Evolutionary conservation across 2,888 invertebrate species (phyloP).

Genomic region (Chaitophorus viminalis): DNA sequence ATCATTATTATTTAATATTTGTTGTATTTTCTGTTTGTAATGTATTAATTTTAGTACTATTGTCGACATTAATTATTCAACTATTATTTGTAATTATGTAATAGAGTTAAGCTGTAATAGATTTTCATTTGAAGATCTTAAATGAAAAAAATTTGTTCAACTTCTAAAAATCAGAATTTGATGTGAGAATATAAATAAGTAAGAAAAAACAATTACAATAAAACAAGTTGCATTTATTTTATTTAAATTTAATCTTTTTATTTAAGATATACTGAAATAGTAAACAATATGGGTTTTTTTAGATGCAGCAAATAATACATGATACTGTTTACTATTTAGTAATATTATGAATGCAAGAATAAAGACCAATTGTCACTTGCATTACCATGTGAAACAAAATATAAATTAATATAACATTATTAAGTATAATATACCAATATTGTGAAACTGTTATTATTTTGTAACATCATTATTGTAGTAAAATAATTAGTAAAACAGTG

Average conservation of each 20-base stretch:
- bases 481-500: slow-evolving; percentile 23
- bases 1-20: no score
- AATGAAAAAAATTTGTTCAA: no score
- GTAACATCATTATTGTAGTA: slow-evolving; percentile 9
- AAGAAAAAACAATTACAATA: not conserved
- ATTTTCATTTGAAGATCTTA: no score
- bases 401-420: slow-evolving; percentile 43
- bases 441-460: slow-evolving; percentile 27
- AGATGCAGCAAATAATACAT: not conserved
- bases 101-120: no score
- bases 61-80: no score
- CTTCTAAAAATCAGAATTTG: no score
- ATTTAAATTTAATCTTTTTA: slow-evolving; percentile 24
- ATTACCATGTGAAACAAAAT: slow-evolving; percentile 34
- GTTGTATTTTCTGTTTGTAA: no score
- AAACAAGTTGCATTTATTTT: slow-evolving; percentile 16
- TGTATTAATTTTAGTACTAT: no score
- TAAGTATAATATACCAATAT: slow-evolving; percentile 38
- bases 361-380: slow-evolving; percentile 30
- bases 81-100: no score
- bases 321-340: slow-evolving; percentile 44
- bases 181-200: not conserved
- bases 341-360: slow-evolving; percentile 20
- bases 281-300: slow-evolving; percentile 17
- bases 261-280: slow-evolving; percentile 20